Evolutionary conservation across 1,140 invertebrate species (phyloP).

Genomic region (Conus betulinus): DNA sequence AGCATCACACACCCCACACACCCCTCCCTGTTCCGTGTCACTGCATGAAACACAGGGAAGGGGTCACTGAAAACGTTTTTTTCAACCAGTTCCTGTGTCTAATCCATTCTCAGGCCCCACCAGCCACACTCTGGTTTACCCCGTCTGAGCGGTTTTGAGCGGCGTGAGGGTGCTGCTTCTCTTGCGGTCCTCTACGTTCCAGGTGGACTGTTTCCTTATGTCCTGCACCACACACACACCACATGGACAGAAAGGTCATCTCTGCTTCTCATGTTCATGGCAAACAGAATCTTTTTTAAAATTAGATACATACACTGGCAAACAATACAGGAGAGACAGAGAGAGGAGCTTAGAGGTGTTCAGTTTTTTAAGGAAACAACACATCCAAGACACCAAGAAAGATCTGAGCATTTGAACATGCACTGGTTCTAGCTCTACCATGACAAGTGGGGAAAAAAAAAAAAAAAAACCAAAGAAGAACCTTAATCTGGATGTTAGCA

Average conservation of each 20-base stretch:
- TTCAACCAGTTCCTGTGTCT: no score
- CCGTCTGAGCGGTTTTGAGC: background rate
- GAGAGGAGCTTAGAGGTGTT: background rate
- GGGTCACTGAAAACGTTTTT: no score
- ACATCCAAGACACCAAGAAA: background rate
- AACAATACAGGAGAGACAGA: background rate
- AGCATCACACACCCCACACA: no score
- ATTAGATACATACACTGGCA: background rate
- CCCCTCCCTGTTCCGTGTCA: no score
- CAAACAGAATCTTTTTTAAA: no score
- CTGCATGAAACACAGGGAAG: no score
- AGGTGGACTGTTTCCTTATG: constrained; percentile 12
- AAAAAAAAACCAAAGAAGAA: constrained; percentile 31
- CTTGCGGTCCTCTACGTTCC: constrained; percentile 23
- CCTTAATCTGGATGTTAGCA: constrained; percentile 78
- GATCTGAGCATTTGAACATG: background rate
- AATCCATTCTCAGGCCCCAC: background rate
- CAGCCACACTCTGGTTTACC: background rate
- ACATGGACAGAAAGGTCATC: no score
- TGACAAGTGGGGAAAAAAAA: background rate
- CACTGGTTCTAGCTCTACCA: background rate
- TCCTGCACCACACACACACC: constrained; percentile 5
- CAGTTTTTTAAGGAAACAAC: background rate
- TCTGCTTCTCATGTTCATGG: no score
- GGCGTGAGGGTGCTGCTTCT: background rate